Evolutionary conservation across 2,888 invertebrate genomes (phyloP), one percentile per base, ranked within the genome.

Genomic region (Horisme vitalbata): DNA sequence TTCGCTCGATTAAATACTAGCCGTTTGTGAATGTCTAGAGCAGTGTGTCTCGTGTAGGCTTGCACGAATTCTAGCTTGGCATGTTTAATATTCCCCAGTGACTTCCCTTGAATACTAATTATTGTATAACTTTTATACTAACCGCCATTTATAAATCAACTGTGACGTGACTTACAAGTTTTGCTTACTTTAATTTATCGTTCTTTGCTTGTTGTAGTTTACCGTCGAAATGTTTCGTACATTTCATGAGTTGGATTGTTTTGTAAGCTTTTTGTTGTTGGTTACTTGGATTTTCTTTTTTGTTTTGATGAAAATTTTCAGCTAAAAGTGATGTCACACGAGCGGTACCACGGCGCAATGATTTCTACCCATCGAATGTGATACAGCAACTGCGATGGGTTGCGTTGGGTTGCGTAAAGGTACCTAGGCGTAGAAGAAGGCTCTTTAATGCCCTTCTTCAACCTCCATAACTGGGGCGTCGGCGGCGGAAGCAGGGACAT

Each of bases 61-160:
- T 55, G 63, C 65, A 71, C 65, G 68, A 71, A 67, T 63, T 65
- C 61, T 52, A 65, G 55, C 68, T 62, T 66, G 61, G 57, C 68
- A 59, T 61, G 59, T 54, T 57, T 71, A 66, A 69, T 75, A 72
- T 70, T 72, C 70, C 66, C 58, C 43, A 49, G 61, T 51, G 57
- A 59, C 57, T 63, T 58, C 65, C 61, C 59, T 58, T 66, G 78
- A 74, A 79, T 79, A 76, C 79, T 77, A 79, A 79, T 80, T 79
- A 70, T 64, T 60, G 47, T 55, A 63, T 60, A 61, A 63, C 60
- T 64, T 64, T 58, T 61, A 65, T 66, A 61, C 60, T 54, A 49
- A 57, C 48, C 51, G 26, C 28, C 45, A 38, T 54, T 57, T 50
- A 63, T 65, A 62, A 63, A 61, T 67, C 65, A 65, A 57, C 45